Evolutionary conservation across 2,888 invertebrate genomes (phyloP).

Genomic region (Scaptomyza parva): DNA sequence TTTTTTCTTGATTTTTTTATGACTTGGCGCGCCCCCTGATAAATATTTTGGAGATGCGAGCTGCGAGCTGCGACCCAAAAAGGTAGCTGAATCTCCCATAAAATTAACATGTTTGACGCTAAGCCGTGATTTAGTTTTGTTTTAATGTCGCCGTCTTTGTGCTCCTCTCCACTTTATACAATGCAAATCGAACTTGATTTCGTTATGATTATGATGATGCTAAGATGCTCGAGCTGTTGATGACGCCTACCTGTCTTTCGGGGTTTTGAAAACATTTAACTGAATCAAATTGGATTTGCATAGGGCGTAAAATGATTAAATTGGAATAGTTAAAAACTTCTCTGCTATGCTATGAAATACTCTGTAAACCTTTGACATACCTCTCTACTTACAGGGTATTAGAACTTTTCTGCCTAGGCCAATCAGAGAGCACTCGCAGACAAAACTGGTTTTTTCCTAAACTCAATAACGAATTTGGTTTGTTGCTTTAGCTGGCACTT

Average conservation of each 20-base stretch:
- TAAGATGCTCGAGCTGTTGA: constrained; percentile 38
- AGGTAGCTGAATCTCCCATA: constrained; percentile 71
- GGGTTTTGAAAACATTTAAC: constrained; percentile 43
- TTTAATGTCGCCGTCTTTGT: constrained; percentile 79
- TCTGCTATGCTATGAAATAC: constrained; percentile 6
- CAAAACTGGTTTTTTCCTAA: constrained; percentile 31
- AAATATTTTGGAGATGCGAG: constrained; percentile 60
- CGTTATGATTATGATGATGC: constrained; percentile 48
- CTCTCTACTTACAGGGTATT: constrained; percentile 18
- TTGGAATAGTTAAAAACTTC: neutral
- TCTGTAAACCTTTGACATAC: constrained; percentile 1
- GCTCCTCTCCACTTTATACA: constrained; percentile 53
- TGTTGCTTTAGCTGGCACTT: constrained; percentile 44
- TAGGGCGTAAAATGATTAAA: constrained; percentile 43
- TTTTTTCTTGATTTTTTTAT: constrained; percentile 61
- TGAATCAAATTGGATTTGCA: constrained; percentile 72
- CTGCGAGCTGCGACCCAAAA: constrained; percentile 42
- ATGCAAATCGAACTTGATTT: constrained; percentile 61
- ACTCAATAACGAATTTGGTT: constrained; percentile 12
- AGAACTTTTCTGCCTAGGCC: constrained; percentile 12
- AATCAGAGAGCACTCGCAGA: constrained; percentile 26
- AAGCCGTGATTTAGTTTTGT: constrained; percentile 84
- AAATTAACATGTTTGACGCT: constrained; percentile 80
- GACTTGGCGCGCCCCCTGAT: constrained; percentile 67
- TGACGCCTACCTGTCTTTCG: constrained; percentile 68